phyloP scores from a whole-genome alignment of 2,797 vertebrate species.

The Pseudocheirus occidentalis region DNA sequence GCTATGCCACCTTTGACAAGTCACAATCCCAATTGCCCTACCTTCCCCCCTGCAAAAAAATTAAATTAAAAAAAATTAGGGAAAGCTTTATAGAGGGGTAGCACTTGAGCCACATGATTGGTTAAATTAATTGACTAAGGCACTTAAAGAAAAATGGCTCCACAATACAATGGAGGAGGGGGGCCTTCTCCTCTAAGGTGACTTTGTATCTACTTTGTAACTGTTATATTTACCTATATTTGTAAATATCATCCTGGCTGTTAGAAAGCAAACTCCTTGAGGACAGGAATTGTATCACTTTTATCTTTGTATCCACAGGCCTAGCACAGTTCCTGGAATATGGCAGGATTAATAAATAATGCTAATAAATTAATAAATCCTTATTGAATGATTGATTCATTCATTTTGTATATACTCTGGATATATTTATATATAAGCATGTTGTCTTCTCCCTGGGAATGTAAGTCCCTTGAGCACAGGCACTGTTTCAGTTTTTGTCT shows the following conservation, averaged over 20 bases:
- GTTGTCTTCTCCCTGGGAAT: not conserved
- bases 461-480: not conserved
- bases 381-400: not conserved
- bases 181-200: not conserved
- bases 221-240: not conserved
- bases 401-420: not conserved
- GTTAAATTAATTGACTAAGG: not conserved
- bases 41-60: no score
- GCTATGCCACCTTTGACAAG: no score
- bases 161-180: not conserved
- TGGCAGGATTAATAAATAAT: not conserved
- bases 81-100: not conserved
- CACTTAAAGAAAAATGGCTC: not conserved
- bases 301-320: not conserved
- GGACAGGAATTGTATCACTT: not conserved
- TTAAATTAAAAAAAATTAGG: not conserved
- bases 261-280: not conserved
- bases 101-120: not conserved
- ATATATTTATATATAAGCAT: not conserved
- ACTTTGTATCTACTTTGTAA: not conserved
- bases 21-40: no score
- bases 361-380: not conserved
- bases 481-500: not conserved
- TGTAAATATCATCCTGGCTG: not conserved
- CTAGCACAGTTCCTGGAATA: not conserved